Evolutionary conservation across 2,888 invertebrate species (phyloP).

Genomic region (Drosophila anomalipes): DNA sequence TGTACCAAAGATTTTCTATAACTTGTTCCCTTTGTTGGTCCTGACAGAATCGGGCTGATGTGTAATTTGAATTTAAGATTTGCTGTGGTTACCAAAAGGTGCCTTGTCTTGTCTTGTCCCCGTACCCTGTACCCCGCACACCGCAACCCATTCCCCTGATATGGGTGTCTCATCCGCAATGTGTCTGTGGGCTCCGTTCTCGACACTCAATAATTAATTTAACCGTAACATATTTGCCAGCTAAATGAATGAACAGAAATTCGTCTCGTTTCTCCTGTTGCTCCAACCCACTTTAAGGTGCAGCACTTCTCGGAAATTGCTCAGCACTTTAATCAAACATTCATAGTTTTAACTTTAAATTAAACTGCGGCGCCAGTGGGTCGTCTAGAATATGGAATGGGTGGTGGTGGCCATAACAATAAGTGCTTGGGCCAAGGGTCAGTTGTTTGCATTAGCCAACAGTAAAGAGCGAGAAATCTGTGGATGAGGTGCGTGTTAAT

Average conservation of each 20-base stretch:
- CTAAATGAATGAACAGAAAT: constrained; percentile 55
- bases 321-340: constrained; percentile 72
- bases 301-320: constrained; percentile 23
- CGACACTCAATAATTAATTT: constrained; percentile 76
- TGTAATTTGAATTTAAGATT: constrained; percentile 82
- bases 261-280: background rate
- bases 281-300: constrained; percentile 11
- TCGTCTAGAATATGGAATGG: background rate
- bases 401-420: constrained; percentile 34
- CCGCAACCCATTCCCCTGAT: background rate
- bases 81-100: constrained; percentile 75
- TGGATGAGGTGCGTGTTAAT: constrained; percentile 70
- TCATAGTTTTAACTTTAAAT: constrained; percentile 77
- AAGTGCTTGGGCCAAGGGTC: constrained; percentile 60
- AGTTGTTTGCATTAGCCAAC: constrained; percentile 64
- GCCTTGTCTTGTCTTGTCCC: constrained; percentile 33
- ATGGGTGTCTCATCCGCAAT: constrained; percentile 40
- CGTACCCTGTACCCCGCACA: background rate
- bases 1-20: constrained; percentile 68
- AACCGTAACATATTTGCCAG: constrained; percentile 67
- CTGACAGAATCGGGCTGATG: constrained; percentile 72
- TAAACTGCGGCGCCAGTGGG: constrained; percentile 43
- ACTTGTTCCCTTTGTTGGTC: constrained; percentile 69
- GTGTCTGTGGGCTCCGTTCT: constrained; percentile 38
- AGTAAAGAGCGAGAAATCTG: constrained; percentile 1